These are phyloP conservation scores for Callorhinus ursinus DNA, from an alignment of 2,113 vertebrate genomes.

Conservation along the genomic window DNA sequence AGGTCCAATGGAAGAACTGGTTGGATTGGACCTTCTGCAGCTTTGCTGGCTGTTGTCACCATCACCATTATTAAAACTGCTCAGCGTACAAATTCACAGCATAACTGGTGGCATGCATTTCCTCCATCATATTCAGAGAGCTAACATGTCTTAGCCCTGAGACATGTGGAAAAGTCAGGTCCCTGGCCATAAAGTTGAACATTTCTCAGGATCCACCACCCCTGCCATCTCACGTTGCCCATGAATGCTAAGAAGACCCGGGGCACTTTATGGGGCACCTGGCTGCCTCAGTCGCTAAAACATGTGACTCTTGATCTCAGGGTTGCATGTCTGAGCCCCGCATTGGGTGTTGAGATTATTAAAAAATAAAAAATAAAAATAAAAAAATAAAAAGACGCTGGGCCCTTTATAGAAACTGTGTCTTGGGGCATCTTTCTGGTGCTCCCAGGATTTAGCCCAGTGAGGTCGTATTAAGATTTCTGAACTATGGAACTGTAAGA, in stretches of 20 bases:
- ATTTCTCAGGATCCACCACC: background rate
- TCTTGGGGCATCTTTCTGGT: background rate
- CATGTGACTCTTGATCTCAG: background rate
- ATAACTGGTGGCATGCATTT: background rate
- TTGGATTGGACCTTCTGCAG: background rate
- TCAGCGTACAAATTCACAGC: background rate
- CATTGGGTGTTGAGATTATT: background rate
- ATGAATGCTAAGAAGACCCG: background rate
- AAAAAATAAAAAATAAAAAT: background rate
- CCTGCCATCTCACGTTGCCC: background rate
- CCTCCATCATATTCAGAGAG: background rate
- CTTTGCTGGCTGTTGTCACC: background rate
- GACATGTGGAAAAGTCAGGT: background rate
- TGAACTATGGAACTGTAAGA: background rate
- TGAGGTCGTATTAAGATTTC: background rate
- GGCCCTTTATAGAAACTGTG: background rate
- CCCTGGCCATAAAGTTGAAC: background rate
- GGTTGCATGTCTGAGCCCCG: background rate
- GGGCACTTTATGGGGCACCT: background rate
- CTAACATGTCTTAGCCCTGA: background rate
- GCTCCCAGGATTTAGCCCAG: background rate
- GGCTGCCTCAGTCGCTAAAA: background rate
- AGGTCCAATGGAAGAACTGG: background rate
- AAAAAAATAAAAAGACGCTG: background rate
- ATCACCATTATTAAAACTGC: slow-evolving; percentile 14